These are phyloP conservation scores for Drosophila sp. DNA, from an alignment of 1,140 invertebrate species.

Conservation along the genomic window DNA sequence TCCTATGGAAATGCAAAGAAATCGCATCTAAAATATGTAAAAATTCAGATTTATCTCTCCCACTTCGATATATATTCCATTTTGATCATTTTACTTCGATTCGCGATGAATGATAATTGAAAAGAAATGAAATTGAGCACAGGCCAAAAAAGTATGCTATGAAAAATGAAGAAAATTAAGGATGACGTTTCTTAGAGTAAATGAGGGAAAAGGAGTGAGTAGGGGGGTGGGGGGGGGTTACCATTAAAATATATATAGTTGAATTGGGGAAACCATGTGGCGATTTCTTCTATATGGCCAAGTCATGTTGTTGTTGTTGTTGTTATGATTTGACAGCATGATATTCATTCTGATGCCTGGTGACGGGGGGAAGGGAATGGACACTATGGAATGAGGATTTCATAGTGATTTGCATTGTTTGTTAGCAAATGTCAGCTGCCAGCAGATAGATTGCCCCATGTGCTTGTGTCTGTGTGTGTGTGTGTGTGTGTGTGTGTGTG, in stretches of 20 bases:
- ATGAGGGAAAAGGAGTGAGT: not conserved
- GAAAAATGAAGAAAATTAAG: not conserved
- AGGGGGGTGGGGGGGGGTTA: too few relatives aligned
- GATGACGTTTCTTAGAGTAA: not conserved
- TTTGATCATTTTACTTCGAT: too few relatives aligned
- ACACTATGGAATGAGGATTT: not conserved
- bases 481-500: slow-evolving; percentile 4
- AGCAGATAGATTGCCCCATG: slow-evolving; percentile 46
- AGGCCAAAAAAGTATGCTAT: slow-evolving; percentile 1
- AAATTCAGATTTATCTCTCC: too few relatives aligned
- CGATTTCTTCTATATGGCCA: slow-evolving; percentile 6
- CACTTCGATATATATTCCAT: too few relatives aligned
- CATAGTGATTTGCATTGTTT: slow-evolving; percentile 75
- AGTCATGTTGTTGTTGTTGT: slow-evolving; percentile 45
- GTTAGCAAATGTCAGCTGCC: slow-evolving; percentile 72
- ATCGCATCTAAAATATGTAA: too few relatives aligned
- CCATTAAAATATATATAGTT: not conserved
- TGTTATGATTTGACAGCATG: slow-evolving; percentile 64
- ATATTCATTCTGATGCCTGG: slow-evolving; percentile 35
- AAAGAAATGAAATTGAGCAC: not conserved
- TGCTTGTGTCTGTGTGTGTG: slow-evolving; percentile 18
- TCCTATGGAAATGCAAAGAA: too few relatives aligned
- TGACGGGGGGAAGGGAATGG: not conserved
- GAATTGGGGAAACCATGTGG: slow-evolving; percentile 1
- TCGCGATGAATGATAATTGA: not conserved